A percentile compares a stretch with the other conserved stretches of the same genome.
phyloP scores from a whole-genome alignment of 2,113 vertebrate species.

The Trachemys scripta region DNA sequence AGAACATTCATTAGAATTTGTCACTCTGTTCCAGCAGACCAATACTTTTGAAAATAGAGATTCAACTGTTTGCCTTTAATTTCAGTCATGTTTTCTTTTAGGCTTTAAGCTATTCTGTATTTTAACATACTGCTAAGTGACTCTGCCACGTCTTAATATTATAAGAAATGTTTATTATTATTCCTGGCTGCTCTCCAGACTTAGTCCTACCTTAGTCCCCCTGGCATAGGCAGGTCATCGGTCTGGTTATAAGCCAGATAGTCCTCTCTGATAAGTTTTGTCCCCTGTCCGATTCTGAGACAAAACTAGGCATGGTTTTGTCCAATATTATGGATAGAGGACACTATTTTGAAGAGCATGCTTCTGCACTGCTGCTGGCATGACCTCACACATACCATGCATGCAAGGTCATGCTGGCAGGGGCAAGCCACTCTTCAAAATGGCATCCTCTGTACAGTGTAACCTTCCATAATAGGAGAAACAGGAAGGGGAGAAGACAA shows the following conservation, averaged over 20 bases:
- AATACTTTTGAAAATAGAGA: conserved; percentile 76
- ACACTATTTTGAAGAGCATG: not conserved
- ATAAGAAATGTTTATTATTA: conserved; percentile 64
- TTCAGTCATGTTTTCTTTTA: conserved; percentile 76
- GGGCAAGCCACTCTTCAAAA: not conserved
- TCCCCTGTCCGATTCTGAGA: not conserved
- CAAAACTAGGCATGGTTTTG: not conserved
- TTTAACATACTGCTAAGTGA: conserved; percentile 62
- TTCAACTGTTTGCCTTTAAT: conserved; percentile 76
- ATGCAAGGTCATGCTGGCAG: not conserved
- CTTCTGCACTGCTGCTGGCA: not conserved
- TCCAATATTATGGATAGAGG: not conserved
- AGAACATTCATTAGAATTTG: conserved; percentile 77
- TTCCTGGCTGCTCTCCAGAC: conserved; percentile 44
- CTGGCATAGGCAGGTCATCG: not conserved
- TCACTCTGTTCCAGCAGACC: conserved; percentile 64
- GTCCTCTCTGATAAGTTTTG: not conserved
- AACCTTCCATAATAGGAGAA: not conserved
- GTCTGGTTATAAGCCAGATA: not conserved
- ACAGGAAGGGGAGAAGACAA: not conserved
- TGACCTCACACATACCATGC: not conserved
- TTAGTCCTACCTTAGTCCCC: not conserved
- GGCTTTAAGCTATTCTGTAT: conserved; percentile 64
- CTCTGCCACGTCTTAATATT: conserved; percentile 38
- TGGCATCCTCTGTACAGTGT: not conserved